Base-by-base conservation (phyloP, 2,113 vertebrate species). In the Osmerus eperlanus region DNA sequence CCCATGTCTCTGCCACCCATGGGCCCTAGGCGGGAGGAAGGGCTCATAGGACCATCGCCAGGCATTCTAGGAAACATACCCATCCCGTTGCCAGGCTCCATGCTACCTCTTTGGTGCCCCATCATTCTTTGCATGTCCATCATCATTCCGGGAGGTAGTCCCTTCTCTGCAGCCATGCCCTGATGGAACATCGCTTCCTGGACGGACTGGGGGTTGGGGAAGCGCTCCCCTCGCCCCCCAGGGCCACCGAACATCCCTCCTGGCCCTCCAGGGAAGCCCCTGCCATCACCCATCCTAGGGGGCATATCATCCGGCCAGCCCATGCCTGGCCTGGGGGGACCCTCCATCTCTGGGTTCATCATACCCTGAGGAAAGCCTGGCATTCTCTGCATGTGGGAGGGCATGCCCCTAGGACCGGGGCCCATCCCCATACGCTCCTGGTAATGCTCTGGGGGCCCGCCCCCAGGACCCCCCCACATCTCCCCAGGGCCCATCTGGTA, bases 271-370 rank as follows among this genome's bases (percentile, higher is more conserved):
- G 96, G 94, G 71, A 98, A 99, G 67, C 92, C 96, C 66, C 96
- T 92, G 18, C 93, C 92, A 15, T 99, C 97, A 51, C 94, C 93
- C 91, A 99, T 96, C 86, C 98, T 95, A 84, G 95, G 81, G 58
- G 89, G 95, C 94, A 98, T 95, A 3, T 99, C 97, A 0, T 99
- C 97, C 70, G 95, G 95, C 97, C 97, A 99, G 80, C 90, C 95
- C 88, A 98, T 95, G 67, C 96, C 96, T 18, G 95, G 94, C 81
- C 97, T 96, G 0, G 95, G 94, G 78, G 95, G 94, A 58, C 94
- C 95, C 56, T 98, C 97, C 92, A 98, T 95, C 9, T 98, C 96
- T 15, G 97, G 94, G 84, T 96, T 98, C 80, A 99, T 97, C 95
- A 99, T 98, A 60, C 95, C 95, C 32, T 19, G n/a, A 41, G 96